These are phyloP conservation scores for Pterois miles DNA, from an alignment of 2,797 vertebrate genomes.

Conservation along the genomic window DNA sequence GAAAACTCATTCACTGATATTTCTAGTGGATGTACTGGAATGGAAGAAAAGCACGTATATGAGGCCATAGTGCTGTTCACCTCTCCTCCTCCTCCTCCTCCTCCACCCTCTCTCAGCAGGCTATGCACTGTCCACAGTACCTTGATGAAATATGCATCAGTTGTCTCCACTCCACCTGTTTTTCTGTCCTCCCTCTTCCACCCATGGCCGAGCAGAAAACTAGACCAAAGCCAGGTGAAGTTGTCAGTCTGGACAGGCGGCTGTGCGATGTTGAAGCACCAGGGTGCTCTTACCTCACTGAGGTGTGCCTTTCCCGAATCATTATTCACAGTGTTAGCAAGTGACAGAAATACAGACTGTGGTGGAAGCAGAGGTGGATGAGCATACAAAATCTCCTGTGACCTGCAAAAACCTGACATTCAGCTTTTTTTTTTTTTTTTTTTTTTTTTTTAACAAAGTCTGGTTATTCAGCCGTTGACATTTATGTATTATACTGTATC, in stretches of 20 bases:
- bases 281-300: constrained; percentile 22
- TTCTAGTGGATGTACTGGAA: background rate
- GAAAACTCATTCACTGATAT: background rate
- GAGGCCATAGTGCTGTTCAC: background rate
- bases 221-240: constrained; percentile 52
- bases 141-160: constrained; percentile 73
- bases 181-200: constrained; percentile 51
- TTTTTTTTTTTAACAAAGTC: background rate
- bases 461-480: background rate
- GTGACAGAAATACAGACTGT: constrained; percentile 5
- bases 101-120: constrained; percentile 17
- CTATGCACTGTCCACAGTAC: constrained; percentile 48
- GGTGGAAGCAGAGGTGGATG: constrained; percentile 27
- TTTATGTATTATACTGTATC: background rate
- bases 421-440: background rate
- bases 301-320: constrained; percentile 28
- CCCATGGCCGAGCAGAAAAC: constrained; percentile 68
- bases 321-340: constrained; percentile 40
- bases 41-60: background rate
- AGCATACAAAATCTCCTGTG: constrained; percentile 2
- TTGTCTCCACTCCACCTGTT: constrained; percentile 44
- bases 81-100: constrained; percentile 1
- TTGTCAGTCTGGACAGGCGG: constrained; percentile 51
- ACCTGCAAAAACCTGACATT: constrained; percentile 10
- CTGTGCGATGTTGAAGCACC: constrained; percentile 9